Percentiles rank a stretch among this genome's conserved stretches.
These are phyloP conservation scores for Phyllopteryx taeniolatus DNA, from an alignment of 2,113 vertebrate species.

Conservation along the genomic window DNA sequence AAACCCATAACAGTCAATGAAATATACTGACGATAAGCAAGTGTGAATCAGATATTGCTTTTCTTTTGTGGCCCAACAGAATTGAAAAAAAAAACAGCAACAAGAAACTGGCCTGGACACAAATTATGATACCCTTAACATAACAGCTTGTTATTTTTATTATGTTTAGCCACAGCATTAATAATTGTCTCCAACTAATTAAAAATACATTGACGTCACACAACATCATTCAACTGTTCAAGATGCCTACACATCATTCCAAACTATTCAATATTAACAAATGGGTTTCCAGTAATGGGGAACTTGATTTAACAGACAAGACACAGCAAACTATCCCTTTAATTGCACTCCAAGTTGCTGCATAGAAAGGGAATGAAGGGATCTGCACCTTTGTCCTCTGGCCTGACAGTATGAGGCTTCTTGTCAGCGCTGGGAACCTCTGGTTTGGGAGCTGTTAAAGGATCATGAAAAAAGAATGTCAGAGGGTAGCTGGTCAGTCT, in stretches of 20 bases:
- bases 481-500: background rate
- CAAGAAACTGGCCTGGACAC: too few species aligned
- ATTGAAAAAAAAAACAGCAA: too few species aligned
- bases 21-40: too few species aligned
- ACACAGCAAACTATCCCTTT: background rate
- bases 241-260: background rate
- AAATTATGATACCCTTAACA: background rate
- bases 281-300: background rate
- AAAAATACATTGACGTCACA: background rate
- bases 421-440: slow-evolving; percentile 79
- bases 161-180: background rate
- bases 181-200: background rate
- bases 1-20: too few species aligned
- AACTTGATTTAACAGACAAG: background rate
- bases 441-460: slow-evolving; percentile 80
- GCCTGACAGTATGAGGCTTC: slow-evolving; percentile 70
- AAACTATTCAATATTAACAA: background rate
- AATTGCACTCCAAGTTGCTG: background rate
- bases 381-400: slow-evolving; percentile 84
- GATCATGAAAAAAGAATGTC: slow-evolving; percentile 28
- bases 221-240: background rate
- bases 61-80: too few species aligned
- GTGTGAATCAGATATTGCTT: too few species aligned
- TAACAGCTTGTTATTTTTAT: background rate
- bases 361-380: background rate